Percentiles rank a stretch among this genome's conserved stretches.
These are phyloP conservation scores for Electrophaes corylata DNA, from an alignment of 2,888 invertebrate genomes.

Conservation along the genomic window DNA sequence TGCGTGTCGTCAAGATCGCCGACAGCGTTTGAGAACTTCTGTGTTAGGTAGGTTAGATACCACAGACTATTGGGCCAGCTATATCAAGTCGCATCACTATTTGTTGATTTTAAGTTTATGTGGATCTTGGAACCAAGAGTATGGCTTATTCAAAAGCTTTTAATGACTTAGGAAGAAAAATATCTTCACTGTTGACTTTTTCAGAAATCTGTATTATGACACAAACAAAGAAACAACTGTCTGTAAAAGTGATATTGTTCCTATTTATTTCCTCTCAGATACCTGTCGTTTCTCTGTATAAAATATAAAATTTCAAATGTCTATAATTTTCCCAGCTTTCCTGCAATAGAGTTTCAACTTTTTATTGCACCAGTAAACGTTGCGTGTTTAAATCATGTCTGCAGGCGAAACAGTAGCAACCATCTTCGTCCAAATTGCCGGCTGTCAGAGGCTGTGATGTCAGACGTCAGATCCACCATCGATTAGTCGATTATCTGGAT, in stretches of 20 bases:
- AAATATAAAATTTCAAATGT: neutral
- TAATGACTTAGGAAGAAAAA: too few relatives aligned
- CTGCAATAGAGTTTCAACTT: slow-evolving; percentile 23
- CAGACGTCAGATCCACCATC: slow-evolving; percentile 46
- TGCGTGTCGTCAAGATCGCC: slow-evolving; percentile 72
- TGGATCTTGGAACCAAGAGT: neutral
- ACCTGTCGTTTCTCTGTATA: neutral
- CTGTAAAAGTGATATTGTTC: too few relatives aligned
- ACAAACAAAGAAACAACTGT: too few relatives aligned
- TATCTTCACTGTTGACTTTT: too few relatives aligned
- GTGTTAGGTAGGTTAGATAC: slow-evolving; percentile 12
- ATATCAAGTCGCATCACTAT: neutral
- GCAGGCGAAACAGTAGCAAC: slow-evolving; percentile 63
- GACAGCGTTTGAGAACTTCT: slow-evolving; percentile 40
- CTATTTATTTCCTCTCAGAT: too few relatives aligned
- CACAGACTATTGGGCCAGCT: slow-evolving; percentile 3
- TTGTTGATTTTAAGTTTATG: neutral
- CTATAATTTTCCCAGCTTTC: slow-evolving; percentile 19
- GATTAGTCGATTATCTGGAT: slow-evolving; percentile 52
- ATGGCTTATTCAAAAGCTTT: neutral
- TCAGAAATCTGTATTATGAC: too few relatives aligned
- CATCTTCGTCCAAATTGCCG: slow-evolving; percentile 62
- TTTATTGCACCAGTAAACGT: slow-evolving; percentile 36
- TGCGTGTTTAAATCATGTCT: slow-evolving; percentile 64
- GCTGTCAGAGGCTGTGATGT: slow-evolving; percentile 57